Evolutionary conservation across 2,797 vertebrate species (phyloP).

Genomic region (Coilia nasus): DNA sequence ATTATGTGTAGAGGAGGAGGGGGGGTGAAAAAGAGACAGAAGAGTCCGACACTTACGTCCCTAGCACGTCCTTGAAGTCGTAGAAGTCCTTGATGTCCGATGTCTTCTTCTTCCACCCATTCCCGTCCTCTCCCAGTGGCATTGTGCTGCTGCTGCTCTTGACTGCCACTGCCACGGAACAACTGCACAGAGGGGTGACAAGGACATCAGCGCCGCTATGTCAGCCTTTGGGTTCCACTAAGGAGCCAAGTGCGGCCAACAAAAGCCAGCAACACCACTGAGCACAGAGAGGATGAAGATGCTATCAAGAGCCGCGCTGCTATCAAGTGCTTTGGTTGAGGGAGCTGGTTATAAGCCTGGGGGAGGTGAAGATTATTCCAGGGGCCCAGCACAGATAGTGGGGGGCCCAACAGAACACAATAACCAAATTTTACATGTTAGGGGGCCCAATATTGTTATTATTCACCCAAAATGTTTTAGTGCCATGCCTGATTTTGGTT

Average conservation of each 20-base stretch:
- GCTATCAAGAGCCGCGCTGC: not conserved
- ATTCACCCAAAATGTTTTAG: not conserved
- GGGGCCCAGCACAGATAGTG: too few relatives aligned
- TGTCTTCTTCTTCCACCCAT: constrained; percentile 83
- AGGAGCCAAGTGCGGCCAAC: not conserved
- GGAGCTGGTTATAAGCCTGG: too few relatives aligned
- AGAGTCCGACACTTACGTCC: constrained; percentile 73
- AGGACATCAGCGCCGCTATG: constrained; percentile 32
- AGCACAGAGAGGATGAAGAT: not conserved
- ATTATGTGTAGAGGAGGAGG: constrained; percentile 13
- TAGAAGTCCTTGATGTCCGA: constrained; percentile 82
- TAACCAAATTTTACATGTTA: too few relatives aligned
- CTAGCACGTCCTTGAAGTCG: constrained; percentile 83
- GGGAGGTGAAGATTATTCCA: too few relatives aligned
- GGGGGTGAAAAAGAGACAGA: too few relatives aligned
- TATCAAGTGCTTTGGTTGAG: not conserved
- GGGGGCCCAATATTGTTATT: too few relatives aligned
- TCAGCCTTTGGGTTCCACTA: not conserved
- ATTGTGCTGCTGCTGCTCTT: constrained; percentile 64
- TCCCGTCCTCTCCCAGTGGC: constrained; percentile 82
- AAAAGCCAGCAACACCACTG: not conserved
- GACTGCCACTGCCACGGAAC: constrained; percentile 59
- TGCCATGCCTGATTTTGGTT: not conserved
- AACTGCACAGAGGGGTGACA: constrained; percentile 53
- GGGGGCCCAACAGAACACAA: too few relatives aligned